phyloP scores from a whole-genome alignment of 1,140 invertebrate genomes.

The Trachelipus rathkii region DNA sequence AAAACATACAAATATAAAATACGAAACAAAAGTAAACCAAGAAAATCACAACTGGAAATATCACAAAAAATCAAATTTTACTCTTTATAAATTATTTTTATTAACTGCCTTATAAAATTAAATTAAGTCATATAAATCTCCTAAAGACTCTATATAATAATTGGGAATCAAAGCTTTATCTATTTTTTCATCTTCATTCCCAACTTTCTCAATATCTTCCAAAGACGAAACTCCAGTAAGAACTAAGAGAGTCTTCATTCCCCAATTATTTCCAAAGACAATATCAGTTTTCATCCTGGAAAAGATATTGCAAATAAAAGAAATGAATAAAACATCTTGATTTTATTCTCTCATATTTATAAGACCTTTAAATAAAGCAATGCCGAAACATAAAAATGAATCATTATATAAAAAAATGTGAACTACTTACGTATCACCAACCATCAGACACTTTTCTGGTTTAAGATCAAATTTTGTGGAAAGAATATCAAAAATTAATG shows the following conservation, averaged over 20 bases:
- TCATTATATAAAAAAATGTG: neutral
- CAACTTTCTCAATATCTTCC: conserved; percentile 62
- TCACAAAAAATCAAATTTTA: too few species aligned
- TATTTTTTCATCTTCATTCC: conserved; percentile 55
- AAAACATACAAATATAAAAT: too few species aligned
- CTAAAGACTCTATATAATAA: conserved; percentile 61
- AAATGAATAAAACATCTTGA: too few species aligned
- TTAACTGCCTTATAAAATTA: too few species aligned
- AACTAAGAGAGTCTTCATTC: conserved; percentile 77
- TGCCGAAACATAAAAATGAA: too few species aligned
- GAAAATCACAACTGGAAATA: too few species aligned
- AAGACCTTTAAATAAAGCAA: too few species aligned
- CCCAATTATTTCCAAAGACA: conserved; percentile 72
- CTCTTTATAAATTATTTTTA: too few species aligned
- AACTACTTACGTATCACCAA: conserved; percentile 69
- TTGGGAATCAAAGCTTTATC: too few species aligned
- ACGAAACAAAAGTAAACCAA: too few species aligned
- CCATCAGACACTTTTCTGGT: conserved; percentile 78
- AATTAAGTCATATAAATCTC: conserved; percentile 46
- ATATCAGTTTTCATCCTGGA: conserved; percentile 79
- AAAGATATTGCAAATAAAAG: too few species aligned
- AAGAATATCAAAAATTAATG: conserved; percentile 59
- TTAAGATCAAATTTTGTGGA: conserved; percentile 63
- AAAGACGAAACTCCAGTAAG: conserved; percentile 72
- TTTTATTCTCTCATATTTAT: too few species aligned